Evolutionary conservation across 2,797 vertebrate species (phyloP), one percentile per base, ranked within the genome.

Genomic region (Alca torda): DNA sequence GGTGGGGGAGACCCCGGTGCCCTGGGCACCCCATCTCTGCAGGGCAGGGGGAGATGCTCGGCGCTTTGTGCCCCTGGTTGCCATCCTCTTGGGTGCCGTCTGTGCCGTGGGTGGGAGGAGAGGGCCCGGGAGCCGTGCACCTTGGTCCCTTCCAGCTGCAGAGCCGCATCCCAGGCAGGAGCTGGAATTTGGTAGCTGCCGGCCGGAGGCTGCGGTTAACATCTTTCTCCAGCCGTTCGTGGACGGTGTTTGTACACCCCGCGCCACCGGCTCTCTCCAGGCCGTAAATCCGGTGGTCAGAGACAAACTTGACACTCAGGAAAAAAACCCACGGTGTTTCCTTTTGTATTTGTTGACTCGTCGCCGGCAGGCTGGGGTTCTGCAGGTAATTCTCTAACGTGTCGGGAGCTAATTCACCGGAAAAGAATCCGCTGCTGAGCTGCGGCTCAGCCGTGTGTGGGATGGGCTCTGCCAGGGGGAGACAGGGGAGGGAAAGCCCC

Each of bases 131-230:
- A n/a, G 45, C 21, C 2, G 6, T 1, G 12, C 6, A 1, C 59
- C 25, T 37, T 48, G 5, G 1, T 33, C 35, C 23, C 0, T 0
- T 1, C 35, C 2, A 10, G 43, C 65, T 39, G 61, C 46, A 15
- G 73, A 64, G 37, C 65, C 6, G 1, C 7, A 1, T 63, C 31
- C 15, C 3, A 6, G 56, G 65, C 6, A 1, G 65, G 54, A 67
- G 54, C n/a, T n/a, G 73, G 24, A 31, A 26, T 43, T 18, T 3
- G 3, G 84, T 41, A 17, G 18, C 41, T 33, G 84, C 56, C 57
- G 16, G 57, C 57, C 3, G 4, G 35, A 25, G 13, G 7, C 59
- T 65, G 37, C 6, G 1, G 4, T 13, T 41, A 13, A 7, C 26
- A 16, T 43, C 48, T 23, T 41, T 26, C 39, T 10, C 0, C 8